Evolutionary conservation across 2,888 invertebrate species (phyloP).

Genomic region (Synergus gifuensis): DNA sequence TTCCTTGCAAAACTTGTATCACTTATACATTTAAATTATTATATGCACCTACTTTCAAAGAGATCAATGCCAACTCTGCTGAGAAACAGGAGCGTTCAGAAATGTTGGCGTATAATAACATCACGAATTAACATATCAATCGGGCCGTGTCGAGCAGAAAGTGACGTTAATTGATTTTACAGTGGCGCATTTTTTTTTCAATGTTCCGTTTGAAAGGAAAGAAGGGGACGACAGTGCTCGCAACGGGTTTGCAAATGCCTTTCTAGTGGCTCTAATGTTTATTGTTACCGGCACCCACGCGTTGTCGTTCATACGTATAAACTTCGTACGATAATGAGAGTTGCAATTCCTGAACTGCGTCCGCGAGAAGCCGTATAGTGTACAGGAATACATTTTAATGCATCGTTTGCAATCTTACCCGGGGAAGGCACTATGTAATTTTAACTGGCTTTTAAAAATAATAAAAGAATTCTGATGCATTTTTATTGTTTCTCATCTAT

Average conservation of each 20-base stretch:
- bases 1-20: background rate
- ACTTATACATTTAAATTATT: background rate
- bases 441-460: background rate
- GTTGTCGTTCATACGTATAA: slow-evolving; percentile 44
- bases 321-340: slow-evolving; percentile 47
- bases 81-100: background rate
- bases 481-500: too few relatives aligned
- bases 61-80: background rate
- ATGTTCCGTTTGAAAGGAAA: background rate
- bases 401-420: background rate
- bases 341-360: slow-evolving; percentile 28
- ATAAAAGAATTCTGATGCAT: too few relatives aligned
- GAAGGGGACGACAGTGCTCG: background rate
- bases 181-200: background rate
- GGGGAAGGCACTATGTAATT: background rate
- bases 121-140: slow-evolving; percentile 7
- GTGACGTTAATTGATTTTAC: slow-evolving; percentile 1
- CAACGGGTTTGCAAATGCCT: slow-evolving; percentile 47
- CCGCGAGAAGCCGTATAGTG: background rate
- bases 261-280: slow-evolving; percentile 45
- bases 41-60: background rate
- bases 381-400: background rate
- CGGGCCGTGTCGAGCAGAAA: background rate
- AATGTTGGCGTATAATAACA: slow-evolving; percentile 7
- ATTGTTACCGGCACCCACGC: slow-evolving; percentile 49